Evolutionary conservation across 30 jellyfish, hydroid and myxozoan species (phyloP), one percentile per base, ranked within the genome.

Genomic region (Aurelia sp.): DNA sequence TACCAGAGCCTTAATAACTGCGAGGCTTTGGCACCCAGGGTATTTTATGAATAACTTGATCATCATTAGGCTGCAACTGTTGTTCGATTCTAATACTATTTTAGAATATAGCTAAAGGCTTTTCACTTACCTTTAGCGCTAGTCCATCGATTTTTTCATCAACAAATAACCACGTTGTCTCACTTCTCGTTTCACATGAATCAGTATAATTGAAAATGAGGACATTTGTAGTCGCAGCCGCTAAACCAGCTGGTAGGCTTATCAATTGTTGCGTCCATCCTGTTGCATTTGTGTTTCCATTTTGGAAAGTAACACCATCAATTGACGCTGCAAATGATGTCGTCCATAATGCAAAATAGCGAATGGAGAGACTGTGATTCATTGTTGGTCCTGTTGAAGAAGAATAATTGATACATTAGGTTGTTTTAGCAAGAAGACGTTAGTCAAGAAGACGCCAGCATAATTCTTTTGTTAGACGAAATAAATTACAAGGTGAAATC

Each of bases 121-220:
- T 11, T 61, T 13, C 71, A 2, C 78, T 58, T 6, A 78, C 89
- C 89, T 78, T 33, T 1, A 78, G 12, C n/a, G 79, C 8, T 22
- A 78, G 79, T 12, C 40, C 73, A 23, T 13, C 17, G 21, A 81
- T 81, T 53, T 66, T 55, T 52, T 81, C 83, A 57, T 81, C 90
- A 81, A 67, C 60, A 55, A 37, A 81, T 37, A 81, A 41, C 19
- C 83, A 11, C 35, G 55, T 65, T 13, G 82, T n/a, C 17, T 66
- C 47, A 20, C 76, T 81, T 30, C 51, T 21, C 13, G 73, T 13
- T 23, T 62, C 66, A 40, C 90, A 81, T 3, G 33, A 66, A 53
- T 81, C 90, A 53, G 90, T 81, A 78, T 81, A 81, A 52, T 81
- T 81, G 76, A 81, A 81, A 55, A 48, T 69, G 76, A 81, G 77